Evolutionary conservation across 30 jellyfish, hydroid and myxozoan species (phyloP).

Genomic region (Aurelia sp.): DNA sequence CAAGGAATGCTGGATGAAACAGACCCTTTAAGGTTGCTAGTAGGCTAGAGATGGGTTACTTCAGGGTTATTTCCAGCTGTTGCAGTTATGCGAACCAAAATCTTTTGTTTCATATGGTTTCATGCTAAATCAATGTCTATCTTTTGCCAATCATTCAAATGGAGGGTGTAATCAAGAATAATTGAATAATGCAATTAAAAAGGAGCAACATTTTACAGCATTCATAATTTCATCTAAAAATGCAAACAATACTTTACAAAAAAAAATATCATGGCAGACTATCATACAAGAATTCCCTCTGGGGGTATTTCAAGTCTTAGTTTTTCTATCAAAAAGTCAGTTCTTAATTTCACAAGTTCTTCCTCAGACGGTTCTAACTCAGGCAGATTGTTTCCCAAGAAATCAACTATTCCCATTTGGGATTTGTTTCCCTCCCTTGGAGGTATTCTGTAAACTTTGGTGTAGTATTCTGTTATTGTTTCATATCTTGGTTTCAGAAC

Average conservation of each 20-base stretch:
- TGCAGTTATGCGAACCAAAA: no score
- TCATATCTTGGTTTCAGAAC: constrained; percentile 80
- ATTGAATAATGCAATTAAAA: no score
- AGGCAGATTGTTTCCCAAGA: constrained; percentile 75
- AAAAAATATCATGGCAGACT: background rate
- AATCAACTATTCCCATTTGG: constrained; percentile 84
- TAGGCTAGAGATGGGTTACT: no score
- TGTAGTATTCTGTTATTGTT: constrained; percentile 54
- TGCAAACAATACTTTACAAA: background rate
- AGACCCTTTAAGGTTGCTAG: no score
- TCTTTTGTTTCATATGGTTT: no score
- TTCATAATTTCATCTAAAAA: background rate
- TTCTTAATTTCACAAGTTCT: constrained; percentile 65
- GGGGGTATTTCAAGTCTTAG: background rate
- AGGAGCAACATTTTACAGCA: no score
- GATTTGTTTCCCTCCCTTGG: constrained; percentile 64
- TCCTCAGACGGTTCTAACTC: constrained; percentile 76
- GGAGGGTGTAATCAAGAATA: no score
- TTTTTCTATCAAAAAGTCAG: constrained; percentile 51
- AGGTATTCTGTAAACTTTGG: constrained; percentile 80
- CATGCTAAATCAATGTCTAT: no score
- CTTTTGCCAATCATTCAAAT: no score
- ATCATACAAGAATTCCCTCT: constrained; percentile 58
- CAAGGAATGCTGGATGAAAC: no score
- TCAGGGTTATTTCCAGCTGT: no score